Conservation (phyloP, 1,140 invertebrate genomes). For the Calycopis cecrops region DNA sequence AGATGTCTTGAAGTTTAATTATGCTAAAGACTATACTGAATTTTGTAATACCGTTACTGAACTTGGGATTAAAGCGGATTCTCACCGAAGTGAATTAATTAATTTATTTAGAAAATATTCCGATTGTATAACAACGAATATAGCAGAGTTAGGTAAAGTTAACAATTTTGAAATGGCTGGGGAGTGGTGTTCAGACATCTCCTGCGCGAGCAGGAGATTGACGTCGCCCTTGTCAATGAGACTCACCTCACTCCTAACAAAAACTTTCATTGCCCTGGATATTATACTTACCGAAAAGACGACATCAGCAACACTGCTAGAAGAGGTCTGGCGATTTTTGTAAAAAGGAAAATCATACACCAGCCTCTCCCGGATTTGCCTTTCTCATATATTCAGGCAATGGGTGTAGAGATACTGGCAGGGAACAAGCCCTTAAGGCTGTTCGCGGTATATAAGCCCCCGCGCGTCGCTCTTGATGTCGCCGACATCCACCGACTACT, state of each 20-base stretch:
- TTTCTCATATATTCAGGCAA: not conserved
- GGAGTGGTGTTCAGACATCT: too few relatives aligned
- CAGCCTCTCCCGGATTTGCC: not conserved
- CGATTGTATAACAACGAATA: constrained; percentile 11
- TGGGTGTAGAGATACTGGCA: not conserved
- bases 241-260: too few relatives aligned
- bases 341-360: not conserved
- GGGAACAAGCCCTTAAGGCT: not conserved
- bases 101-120: constrained; percentile 14
- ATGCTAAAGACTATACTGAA: not conserved
- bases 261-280: too few relatives aligned
- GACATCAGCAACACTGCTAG: too few relatives aligned
- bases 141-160: constrained; percentile 15
- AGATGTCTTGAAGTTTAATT: constrained; percentile 1
- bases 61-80: not conserved
- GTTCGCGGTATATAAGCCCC: not conserved
- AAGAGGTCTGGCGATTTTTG: too few relatives aligned
- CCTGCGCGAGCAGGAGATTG: too few relatives aligned
- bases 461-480: not conserved
- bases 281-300: too few relatives aligned
- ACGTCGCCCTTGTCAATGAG: too few relatives aligned
- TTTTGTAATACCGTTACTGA: not conserved
- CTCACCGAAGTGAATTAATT: constrained; percentile 5
- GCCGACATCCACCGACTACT: not conserved
- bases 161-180: constrained; percentile 15